Evolutionary conservation across 2,888 invertebrate genomes (phyloP), one percentile per base, ranked within the genome.

Genomic region (Zootermopsis nevadensis): DNA sequence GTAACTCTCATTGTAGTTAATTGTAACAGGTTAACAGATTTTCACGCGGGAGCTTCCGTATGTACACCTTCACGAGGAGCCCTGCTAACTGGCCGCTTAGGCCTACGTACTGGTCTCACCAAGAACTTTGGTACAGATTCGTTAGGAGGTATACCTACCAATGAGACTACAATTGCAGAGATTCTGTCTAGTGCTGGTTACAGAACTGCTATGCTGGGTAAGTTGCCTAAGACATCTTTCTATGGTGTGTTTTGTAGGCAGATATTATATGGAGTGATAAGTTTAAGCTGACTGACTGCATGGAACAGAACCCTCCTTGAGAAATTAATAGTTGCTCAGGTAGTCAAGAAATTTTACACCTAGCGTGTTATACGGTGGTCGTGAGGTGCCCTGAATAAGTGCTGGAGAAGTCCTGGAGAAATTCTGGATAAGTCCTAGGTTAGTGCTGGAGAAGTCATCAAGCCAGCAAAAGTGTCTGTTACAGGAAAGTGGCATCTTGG

Each of bases 401-500:
- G n/a, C n/a, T n/a, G n/a, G n/a, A n/a, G n/a, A n/a, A n/a, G n/a
- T n/a, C n/a, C n/a, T n/a, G n/a, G n/a, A n/a, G n/a, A n/a, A n/a
- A n/a, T n/a, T n/a, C n/a, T n/a, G n/a, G n/a, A n/a, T n/a, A n/a
- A n/a, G n/a, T n/a, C n/a, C n/a, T n/a, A n/a, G n/a, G n/a, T n/a
- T n/a, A n/a, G n/a, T n/a, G n/a, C n/a, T n/a, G n/a, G n/a, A n/a
- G n/a, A n/a, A n/a, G n/a, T n/a, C n/a, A n/a, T n/a, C n/a, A n/a
- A n/a, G n/a, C n/a, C n/a, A n/a, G n/a, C n/a, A n/a, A n/a, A n/a
- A n/a, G 15, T 60, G 60, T 60, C 6, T 60, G 8, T 10, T 48
- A 80, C 82, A 83, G 87, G 87, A 22, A 87, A 87, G 84, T 87
- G 87, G 87, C 87, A 87, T 83, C 84, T 87, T 27, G 87, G 87